Conservation (phyloP, 2,113 vertebrate genomes). For the Turdus rufiventris region DNA sequence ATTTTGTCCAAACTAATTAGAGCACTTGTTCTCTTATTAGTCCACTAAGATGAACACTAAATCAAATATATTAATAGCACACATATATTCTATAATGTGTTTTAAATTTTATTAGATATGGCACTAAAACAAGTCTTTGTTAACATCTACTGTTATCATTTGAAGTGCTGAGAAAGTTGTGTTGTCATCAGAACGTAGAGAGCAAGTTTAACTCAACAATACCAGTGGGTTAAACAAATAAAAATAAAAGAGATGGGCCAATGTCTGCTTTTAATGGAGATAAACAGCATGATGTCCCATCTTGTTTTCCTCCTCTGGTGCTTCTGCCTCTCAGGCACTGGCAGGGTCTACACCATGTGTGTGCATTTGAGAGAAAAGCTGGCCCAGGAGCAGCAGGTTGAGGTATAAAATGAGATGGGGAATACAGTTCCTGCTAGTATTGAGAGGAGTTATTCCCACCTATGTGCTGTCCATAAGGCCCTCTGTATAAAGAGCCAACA, state of each 20-base stretch:
- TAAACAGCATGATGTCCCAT: neutral
- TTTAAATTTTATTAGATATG: neutral
- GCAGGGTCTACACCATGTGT: accelerated
- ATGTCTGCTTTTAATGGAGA: neutral
- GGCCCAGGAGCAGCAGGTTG: neutral
- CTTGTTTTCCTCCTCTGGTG: neutral
- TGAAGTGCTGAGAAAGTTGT: neutral
- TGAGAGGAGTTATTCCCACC: neutral
- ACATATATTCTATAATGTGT: neutral
- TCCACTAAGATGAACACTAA: neutral
- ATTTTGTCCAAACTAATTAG: slow-evolving; percentile 45
- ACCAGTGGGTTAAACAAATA: neutral
- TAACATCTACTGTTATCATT: neutral
- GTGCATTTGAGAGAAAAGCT: neutral
- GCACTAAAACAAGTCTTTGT: neutral
- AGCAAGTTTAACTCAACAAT: neutral
- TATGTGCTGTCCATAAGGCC: neutral
- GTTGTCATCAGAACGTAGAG: neutral
- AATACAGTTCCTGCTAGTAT: neutral
- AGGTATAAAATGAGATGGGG: neutral
- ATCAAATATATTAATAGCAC: neutral
- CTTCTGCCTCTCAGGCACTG: neutral
- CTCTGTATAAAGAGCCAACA: neutral
- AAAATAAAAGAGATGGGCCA: neutral
- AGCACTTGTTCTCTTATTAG: neutral